Base-by-base conservation (phyloP, 2,888 invertebrate species). In the Steinernema hermaphroditum region DNA sequence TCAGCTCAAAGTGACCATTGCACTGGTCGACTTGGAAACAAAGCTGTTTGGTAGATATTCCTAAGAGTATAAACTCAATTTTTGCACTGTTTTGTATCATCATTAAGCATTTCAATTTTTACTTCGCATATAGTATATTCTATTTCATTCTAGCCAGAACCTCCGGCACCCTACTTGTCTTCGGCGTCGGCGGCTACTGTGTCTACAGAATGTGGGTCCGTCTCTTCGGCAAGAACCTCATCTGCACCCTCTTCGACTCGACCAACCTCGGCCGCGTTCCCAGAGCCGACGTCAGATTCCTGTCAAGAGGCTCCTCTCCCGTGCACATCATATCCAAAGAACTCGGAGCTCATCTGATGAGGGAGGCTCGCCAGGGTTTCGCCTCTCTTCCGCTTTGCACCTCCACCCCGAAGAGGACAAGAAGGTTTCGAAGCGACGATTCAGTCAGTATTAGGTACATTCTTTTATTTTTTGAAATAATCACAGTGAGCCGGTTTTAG, bases 161-260 rank as follows among this genome's bases (percentile, higher is more conserved):
- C 16, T 81, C 81, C 54, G 83, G 85, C 43, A 80, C 85, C 1
- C 77, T 85, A n/a, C 77, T 85, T 27, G 80, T 85, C 24, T 84
- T 81, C 68, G 84, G 85, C n/a, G 82, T 85, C 44, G 85, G 85
- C 24, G 85, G 83, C n/a, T 85, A 85, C 74, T 81, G 81, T 68
- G 85, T 84, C 41, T 85, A 85, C 72, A 74, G 85, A 34, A 79
- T 85, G 19, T 82, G 81, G 44, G 77, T 78, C 8, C 78, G 79
- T 34, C 77, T 77, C 41, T 72, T 81, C 22, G 81, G 81, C 57
- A 70, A 76, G 34, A 74, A 73, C 70, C 84, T 84, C 73, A 80
- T 84, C 2, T 84, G 82, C 76, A 82, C 81, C 71, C 72, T 85
- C 32, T 62, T 84, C 62, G 84, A 84, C 71, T 75, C 82, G 1